Evolutionary conservation across 2,888 invertebrate genomes (phyloP), one percentile per base, ranked within the genome.

Genomic region (Troides aeacus): DNA sequence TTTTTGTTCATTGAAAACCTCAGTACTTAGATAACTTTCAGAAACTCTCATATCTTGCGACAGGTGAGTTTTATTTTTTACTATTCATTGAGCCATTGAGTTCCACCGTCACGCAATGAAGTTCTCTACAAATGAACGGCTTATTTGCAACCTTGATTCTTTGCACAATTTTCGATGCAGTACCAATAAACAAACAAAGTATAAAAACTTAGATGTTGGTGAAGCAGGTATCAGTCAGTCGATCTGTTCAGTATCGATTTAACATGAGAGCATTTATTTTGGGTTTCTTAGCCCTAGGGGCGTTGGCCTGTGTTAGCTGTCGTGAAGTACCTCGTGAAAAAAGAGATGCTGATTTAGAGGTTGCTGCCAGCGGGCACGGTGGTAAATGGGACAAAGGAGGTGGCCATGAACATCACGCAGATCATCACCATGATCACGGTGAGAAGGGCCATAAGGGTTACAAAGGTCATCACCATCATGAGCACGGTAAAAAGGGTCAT

Each of bases 371-470:
- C 69, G 81, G 84, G 67, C 84, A 89, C 71, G 90, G 90, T 5
- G 90, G 90, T 69, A 91, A 92, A 74, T 91, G 91, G 90, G 91
- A 92, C 72, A 90, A 91, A 76, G 95, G 95, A 15, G 95, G 94
- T 10, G 95, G 95, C 0, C 93, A 94, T 72, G 95, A 95, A 72
- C 93, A 95, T 74, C 94, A 95, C 75, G 93, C 89, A 1, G 93
- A 94, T 72, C 94, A 95, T 74, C 94, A 94, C 78, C 93, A 93
- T 72, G 93, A 94, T 72, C 94, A 95, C 75, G 96, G 96, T 0
- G 95, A 95, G 71, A 95, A 96, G 81, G 95, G 94, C 5, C 95
- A 96, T 77, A 95, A 96, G 76, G 95, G 95, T 91, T 99, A 96
- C 87, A 91, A 91, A 71, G 93, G 94, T 1, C 94, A 93, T 59